These are phyloP conservation scores for Actinernus sp. DNA, from an alignment of 92 coral and sea anemone species.

Conservation along the genomic window DNA sequence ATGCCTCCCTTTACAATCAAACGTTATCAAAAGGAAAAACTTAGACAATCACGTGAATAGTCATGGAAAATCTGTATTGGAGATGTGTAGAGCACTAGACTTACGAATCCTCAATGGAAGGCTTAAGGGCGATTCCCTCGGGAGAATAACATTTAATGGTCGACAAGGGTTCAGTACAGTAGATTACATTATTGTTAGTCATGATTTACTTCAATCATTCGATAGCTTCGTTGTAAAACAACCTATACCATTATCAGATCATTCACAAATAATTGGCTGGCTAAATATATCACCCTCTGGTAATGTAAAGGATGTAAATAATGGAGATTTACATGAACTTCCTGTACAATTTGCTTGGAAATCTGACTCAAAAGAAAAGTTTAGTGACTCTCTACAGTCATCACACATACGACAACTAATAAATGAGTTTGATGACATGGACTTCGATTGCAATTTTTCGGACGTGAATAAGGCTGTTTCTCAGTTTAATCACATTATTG, in stretches of 20 bases:
- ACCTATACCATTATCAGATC: conserved; percentile 37
- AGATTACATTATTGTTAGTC: conserved; percentile 29
- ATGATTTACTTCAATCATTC: background rate
- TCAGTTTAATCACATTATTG: too few species aligned
- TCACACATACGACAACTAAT: conserved; percentile 12
- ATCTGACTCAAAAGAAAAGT: conserved; percentile 13
- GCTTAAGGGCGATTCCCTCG: too few species aligned
- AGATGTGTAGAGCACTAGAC: conserved; percentile 45
- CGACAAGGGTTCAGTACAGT: conserved; percentile 33
- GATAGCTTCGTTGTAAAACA: conserved; percentile 35
- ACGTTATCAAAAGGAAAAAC: conserved; percentile 15
- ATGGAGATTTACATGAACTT: background rate
- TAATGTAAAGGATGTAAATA: conserved; percentile 3
- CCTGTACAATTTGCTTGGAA: conserved; percentile 38
- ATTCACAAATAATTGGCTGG: conserved; percentile 14
- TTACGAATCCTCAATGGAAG: too few species aligned
- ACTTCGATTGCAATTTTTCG: too few species aligned
- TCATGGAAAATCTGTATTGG: too few species aligned
- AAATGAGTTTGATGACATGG: conserved; percentile 1
- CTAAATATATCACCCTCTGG: conserved; percentile 6
- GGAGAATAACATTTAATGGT: conserved; percentile 41
- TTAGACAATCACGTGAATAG: conserved; percentile 29
- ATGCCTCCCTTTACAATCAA: too few species aligned
- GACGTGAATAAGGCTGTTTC: too few species aligned
- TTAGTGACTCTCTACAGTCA: conserved; percentile 2